phyloP scores from a whole-genome alignment of 2,113 vertebrate genomes.

The Entomyzon cyanotis region DNA sequence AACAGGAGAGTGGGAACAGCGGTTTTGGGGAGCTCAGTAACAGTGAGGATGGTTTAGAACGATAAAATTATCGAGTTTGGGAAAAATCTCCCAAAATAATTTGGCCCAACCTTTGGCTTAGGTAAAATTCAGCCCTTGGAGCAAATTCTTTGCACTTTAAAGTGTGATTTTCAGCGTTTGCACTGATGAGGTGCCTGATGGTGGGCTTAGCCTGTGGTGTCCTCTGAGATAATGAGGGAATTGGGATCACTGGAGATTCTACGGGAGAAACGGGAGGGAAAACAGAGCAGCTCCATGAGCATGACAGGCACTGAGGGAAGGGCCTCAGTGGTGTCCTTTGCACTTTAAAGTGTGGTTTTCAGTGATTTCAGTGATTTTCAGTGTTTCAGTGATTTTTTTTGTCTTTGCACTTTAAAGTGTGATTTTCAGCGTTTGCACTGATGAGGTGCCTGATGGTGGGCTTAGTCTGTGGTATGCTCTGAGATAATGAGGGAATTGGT shows the following conservation, averaged over 20 bases:
- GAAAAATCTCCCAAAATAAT: accelerated
- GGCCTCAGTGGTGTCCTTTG: too few species aligned
- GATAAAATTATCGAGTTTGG: accelerated
- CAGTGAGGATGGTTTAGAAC: accelerated
- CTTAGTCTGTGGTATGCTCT: accelerated
- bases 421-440: accelerated
- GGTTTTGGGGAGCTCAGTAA: accelerated
- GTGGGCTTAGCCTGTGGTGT: accelerated
- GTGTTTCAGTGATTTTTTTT: too few species aligned
- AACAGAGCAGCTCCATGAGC: neutral
- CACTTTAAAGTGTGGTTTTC: too few species aligned
- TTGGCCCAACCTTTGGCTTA: accelerated
- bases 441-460: accelerated
- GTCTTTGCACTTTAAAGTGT: accelerated
- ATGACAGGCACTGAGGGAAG: accelerated
- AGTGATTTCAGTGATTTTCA: too few species aligned
- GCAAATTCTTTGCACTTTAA: accelerated
- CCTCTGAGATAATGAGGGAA: accelerated
- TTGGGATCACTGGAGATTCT: accelerated
- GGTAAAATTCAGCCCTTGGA: accelerated
- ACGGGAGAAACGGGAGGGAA: accelerated
- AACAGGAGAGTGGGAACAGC: accelerated
- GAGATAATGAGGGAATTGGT: accelerated
- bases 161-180: accelerated
- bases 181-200: accelerated